These are phyloP conservation scores for Sorex fumeus DNA, from an alignment of 2,113 vertebrate genomes.

Conservation along the genomic window DNA sequence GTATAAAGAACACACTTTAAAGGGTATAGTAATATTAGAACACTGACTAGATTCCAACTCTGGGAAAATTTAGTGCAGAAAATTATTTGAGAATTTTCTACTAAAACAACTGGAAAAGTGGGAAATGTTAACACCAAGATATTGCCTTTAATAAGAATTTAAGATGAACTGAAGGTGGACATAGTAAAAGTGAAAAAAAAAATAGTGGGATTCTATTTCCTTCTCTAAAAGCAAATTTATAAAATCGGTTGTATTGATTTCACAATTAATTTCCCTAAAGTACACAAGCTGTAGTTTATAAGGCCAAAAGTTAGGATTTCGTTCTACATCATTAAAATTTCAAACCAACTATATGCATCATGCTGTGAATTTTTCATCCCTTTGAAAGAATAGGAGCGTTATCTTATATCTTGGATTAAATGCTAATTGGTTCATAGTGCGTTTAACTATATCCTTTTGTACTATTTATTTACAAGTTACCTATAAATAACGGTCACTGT, in stretches of 20 bases:
- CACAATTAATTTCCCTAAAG: neutral
- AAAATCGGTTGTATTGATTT: neutral
- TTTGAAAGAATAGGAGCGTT: too few species aligned
- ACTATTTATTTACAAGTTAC: neutral
- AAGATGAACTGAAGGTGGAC: neutral
- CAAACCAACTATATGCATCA: conserved; percentile 18
- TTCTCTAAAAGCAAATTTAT: neutral
- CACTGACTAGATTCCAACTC: neutral
- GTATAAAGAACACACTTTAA: neutral
- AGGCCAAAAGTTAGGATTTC: neutral
- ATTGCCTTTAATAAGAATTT: neutral
- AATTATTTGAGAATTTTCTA: neutral
- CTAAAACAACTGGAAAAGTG: neutral
- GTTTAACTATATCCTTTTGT: conserved; percentile 1
- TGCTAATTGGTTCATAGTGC: neutral
- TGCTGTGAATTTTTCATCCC: neutral
- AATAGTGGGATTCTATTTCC: neutral
- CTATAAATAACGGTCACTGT: too few species aligned
- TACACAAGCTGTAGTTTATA: neutral
- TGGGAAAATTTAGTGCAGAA: neutral
- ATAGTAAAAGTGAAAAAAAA: too few species aligned
- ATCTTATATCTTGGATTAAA: conserved; percentile 23
- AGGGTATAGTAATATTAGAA: neutral
- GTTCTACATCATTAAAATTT: neutral
- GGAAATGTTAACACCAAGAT: neutral